Conservation (phyloP, 2,797 vertebrate genomes). For the Spinibarbus caldwelli region DNA sequence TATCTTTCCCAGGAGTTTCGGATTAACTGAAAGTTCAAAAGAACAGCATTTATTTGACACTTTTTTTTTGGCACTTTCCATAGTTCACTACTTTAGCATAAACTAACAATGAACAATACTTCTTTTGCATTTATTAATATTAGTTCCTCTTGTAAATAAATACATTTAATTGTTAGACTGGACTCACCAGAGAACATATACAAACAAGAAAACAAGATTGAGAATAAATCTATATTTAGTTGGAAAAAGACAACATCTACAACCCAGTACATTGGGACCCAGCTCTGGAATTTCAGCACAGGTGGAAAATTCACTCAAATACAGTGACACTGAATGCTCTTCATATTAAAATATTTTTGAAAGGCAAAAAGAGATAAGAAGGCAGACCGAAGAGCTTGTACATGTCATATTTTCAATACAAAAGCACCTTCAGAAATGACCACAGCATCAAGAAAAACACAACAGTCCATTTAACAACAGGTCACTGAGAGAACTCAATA, state of each 20-base stretch:
- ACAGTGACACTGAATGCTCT: constrained; percentile 30
- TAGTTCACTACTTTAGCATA: background rate
- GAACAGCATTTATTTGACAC: background rate
- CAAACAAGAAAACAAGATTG: constrained; percentile 17
- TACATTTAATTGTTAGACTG: too few species aligned
- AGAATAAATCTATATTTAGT: constrained; percentile 52
- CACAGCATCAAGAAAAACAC: constrained; percentile 10
- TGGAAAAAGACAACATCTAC: constrained; percentile 41
- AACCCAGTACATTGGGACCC: constrained; percentile 20
- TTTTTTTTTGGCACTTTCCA: background rate
- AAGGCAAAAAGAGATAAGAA: constrained; percentile 17
- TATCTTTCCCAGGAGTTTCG: background rate
- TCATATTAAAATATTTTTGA: constrained; percentile 30
- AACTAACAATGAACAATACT: background rate
- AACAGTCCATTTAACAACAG: too few species aligned
- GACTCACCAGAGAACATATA: background rate
- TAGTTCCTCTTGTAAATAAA: background rate
- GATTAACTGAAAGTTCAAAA: background rate
- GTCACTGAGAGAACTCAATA: constrained; percentile 14
- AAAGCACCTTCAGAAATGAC: too few species aligned
- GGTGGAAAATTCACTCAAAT: constrained; percentile 26
- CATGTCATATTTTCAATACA: constrained; percentile 15
- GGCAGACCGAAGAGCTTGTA: constrained; percentile 27
- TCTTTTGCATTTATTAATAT: background rate
- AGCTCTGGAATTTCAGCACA: constrained; percentile 33